Base-by-base conservation (phyloP, 2,797 vertebrate species). In the Alca torda region DNA sequence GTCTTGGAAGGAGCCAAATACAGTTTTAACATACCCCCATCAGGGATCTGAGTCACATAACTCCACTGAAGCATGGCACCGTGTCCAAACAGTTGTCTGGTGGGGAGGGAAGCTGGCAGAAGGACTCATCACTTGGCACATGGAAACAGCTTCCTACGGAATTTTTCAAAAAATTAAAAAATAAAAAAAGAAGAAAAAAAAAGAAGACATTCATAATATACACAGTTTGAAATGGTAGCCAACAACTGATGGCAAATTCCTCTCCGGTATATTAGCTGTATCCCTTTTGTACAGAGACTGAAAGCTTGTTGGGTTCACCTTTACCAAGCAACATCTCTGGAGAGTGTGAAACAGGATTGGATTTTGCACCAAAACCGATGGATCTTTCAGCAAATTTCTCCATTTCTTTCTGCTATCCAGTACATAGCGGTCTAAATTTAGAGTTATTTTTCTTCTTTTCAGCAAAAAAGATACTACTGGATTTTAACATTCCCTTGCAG, bases 71-170 rank as follows among this genome's bases (percentile, higher is more conserved):
- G 89, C 89, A 59, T 8, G 75, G 89, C 84, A 89, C 72, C 0
- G 1, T 59, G 91, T 95, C 91, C 89, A 46, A 60, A 68, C 73
- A 95, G 91, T 76, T 77, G 80, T 68, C 90, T 93, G 87, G 30
- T 82, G 82, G 59, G 67, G 87, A 84, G 54, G 37, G 77, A 93
- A 41, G 41, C 37, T 94, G 97, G 94, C 72, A 95, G 83, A 70
- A 86, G 48, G 60, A 83, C 77, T 57, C 89, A 69, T 70, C 67
- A 16, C 35, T 68, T 54, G 65, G 87, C 26, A 14, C 20, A 48
- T 83, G 86, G 61, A 76, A 96, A 69, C 50, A 91, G 82, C 73
- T 90, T 90, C 81, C 85, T 31, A 28, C 2, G 3, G 10, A 10
- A 31, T 80, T 70, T 41, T 69, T 41, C 6, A 67, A 45, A 39